These are phyloP conservation scores for Hydrolagus affinis DNA, from an alignment of 2,113 vertebrate genomes.

Conservation along the genomic window DNA sequence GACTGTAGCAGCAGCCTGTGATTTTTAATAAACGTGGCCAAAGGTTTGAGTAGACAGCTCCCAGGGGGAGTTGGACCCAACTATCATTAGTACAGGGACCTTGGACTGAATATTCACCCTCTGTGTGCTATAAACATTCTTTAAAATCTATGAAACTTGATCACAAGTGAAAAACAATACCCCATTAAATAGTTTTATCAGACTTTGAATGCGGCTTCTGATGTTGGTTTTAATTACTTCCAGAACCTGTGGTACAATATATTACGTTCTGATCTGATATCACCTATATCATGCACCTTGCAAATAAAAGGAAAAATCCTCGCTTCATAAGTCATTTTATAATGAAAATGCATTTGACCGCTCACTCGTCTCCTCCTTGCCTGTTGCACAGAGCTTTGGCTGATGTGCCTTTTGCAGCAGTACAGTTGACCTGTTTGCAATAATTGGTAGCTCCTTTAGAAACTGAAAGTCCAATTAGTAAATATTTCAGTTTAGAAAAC, in stretches of 20 bases:
- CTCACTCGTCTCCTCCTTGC: not conserved
- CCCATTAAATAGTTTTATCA: too few species aligned
- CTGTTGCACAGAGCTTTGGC: not conserved
- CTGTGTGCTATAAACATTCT: too few species aligned
- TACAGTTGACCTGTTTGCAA: not conserved
- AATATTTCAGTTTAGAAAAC: not conserved
- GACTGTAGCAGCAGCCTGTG: too few species aligned
- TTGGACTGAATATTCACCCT: too few species aligned
- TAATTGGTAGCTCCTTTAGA: not conserved
- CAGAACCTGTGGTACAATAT: not conserved
- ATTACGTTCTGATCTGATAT: not conserved
- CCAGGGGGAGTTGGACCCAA: too few species aligned
- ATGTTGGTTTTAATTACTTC: too few species aligned
- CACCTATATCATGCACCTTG: not conserved
- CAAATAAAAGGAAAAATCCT: not conserved
- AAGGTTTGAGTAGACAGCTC: too few species aligned
- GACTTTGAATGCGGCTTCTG: too few species aligned
- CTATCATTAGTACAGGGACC: too few species aligned
- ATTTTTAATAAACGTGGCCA: too few species aligned
- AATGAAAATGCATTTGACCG: not conserved
- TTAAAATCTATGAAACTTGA: too few species aligned
- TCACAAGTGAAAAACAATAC: too few species aligned
- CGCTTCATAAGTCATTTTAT: not conserved
- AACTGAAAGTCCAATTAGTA: not conserved
- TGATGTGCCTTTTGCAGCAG: not conserved